phyloP scores from a whole-genome alignment of 2,797 vertebrate genomes.

The Xerus rutilus region DNA sequence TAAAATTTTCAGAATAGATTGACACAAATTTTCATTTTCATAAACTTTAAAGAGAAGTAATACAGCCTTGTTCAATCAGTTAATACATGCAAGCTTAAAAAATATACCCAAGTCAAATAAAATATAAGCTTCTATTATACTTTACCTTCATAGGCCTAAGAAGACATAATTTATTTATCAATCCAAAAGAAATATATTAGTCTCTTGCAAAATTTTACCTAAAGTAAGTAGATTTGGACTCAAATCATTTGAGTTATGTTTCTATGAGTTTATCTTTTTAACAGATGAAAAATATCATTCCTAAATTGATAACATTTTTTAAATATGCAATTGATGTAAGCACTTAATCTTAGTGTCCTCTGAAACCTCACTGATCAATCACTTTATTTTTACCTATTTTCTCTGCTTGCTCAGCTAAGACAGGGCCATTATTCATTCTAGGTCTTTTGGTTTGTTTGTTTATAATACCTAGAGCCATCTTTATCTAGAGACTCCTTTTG shows the following conservation, averaged over 20 bases:
- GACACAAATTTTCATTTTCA: slow-evolving; percentile 19
- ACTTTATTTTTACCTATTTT: neutral
- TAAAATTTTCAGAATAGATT: slow-evolving; percentile 17
- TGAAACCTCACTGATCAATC: neutral
- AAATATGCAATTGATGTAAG: neutral
- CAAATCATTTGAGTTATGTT: neutral
- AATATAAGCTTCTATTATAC: neutral
- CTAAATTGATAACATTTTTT: neutral
- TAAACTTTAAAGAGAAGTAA: neutral
- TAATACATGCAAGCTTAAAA: neutral
- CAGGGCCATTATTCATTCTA: neutral
- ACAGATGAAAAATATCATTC: neutral
- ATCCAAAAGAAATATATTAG: slow-evolving; percentile 16
- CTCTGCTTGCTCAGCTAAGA: neutral
- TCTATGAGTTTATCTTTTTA: neutral
- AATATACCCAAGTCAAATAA: neutral
- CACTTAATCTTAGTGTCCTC: neutral
- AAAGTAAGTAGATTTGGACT: neutral
- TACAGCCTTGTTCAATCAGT: neutral
- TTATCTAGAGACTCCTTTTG: neutral
- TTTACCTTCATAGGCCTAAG: neutral
- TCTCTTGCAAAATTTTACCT: neutral
- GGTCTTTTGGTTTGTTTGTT: neutral
- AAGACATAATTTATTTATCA: neutral
- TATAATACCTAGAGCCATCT: neutral